Conservation (phyloP, 2,888 invertebrate species). For the Cephus pulcher region DNA sequence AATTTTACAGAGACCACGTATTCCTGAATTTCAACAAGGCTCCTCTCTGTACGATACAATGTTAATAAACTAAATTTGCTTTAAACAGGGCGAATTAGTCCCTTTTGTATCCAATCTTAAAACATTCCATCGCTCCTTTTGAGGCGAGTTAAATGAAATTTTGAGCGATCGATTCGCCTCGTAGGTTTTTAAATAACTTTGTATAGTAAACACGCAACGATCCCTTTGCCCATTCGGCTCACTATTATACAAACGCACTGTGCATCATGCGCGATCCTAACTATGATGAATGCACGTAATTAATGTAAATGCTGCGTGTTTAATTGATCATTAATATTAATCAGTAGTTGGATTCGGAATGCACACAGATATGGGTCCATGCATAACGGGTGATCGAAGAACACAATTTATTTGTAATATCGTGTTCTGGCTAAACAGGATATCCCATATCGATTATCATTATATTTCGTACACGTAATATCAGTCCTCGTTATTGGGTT, state of each 20-base stretch:
- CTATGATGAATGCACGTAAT: slow-evolving; percentile 26
- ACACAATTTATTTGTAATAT: background rate
- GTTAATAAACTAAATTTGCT: no score
- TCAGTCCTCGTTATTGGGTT: no score
- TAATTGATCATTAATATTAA: slow-evolving; percentile 27
- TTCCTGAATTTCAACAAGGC: no score
- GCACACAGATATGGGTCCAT: slow-evolving; percentile 10
- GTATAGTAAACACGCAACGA: background rate
- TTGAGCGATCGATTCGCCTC: background rate
- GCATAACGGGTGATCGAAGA: background rate
- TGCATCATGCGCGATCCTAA: slow-evolving; percentile 24
- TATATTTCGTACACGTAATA: no score
- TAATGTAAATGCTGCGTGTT: slow-evolving; percentile 25
- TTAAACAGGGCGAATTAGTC: no score
- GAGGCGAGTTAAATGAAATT: background rate
- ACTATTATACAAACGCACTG: slow-evolving; percentile 10
- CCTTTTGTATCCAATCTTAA: background rate
- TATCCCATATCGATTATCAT: background rate
- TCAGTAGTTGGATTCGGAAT: slow-evolving; percentile 16
- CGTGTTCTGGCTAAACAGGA: background rate
- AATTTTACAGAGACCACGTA: background rate
- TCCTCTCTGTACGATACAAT: no score
- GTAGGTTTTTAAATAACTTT: background rate
- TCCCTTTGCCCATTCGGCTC: slow-evolving; percentile 4
- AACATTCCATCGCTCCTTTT: background rate